phyloP scores from a whole-genome alignment of 2,113 vertebrate species.

The Okapia johnstoni region DNA sequence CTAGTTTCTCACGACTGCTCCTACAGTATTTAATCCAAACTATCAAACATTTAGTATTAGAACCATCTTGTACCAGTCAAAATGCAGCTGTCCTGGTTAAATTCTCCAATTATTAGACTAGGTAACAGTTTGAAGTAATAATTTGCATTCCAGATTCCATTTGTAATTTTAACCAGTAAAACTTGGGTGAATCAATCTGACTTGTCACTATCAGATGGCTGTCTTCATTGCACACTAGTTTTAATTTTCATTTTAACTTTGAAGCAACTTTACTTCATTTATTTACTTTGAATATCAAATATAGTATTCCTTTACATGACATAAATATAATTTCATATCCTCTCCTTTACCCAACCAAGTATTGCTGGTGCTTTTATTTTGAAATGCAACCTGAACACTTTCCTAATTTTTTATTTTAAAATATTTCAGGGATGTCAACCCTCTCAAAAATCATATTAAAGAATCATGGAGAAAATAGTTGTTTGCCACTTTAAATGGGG shows the following conservation, averaged over 20 bases:
- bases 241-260: neutral
- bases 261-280: neutral
- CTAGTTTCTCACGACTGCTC: neutral
- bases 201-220: neutral
- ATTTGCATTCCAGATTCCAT: neutral
- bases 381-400: neutral
- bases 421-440: neutral
- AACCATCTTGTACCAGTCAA: neutral
- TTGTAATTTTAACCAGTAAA: neutral
- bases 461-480: neutral
- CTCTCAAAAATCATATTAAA: neutral
- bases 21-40: neutral
- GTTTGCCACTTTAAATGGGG: neutral
- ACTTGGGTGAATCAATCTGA: neutral
- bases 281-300: neutral
- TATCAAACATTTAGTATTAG: neutral
- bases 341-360: neutral
- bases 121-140: neutral
- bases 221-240: neutral
- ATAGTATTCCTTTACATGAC: neutral
- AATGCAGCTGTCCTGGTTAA: neutral
- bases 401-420: neutral
- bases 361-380: neutral
- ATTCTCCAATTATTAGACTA: neutral
- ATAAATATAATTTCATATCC: neutral